These are phyloP conservation scores for Aphelenchoides bicaudatus DNA, from an alignment of 2,888 invertebrate species.

Conservation along the genomic window DNA sequence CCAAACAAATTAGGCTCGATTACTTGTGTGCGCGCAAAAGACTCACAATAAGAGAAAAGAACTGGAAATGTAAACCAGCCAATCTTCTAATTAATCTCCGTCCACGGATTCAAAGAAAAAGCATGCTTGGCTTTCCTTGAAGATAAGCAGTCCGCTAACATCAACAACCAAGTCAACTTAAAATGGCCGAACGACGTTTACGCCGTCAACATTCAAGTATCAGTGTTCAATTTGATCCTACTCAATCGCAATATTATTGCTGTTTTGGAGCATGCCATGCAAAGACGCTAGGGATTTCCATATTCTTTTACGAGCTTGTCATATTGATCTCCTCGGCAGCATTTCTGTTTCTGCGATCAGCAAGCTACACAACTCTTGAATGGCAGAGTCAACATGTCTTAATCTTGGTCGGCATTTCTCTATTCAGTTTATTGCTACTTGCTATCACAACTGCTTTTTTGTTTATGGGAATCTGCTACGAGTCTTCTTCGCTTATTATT, in stretches of 20 bases:
- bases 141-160: too few relatives aligned
- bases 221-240: conserved; percentile 3
- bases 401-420: not conserved
- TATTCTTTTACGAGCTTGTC: conserved; percentile 18
- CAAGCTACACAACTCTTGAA: conserved; percentile 18
- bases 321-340: conserved; percentile 1
- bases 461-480: conserved; percentile 20
- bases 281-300: conserved; percentile 14
- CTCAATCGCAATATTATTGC: conserved; percentile 7
- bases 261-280: conserved; percentile 21
- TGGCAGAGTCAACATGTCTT: conserved; percentile 15
- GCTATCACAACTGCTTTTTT: conserved; percentile 14
- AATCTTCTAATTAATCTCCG: too few relatives aligned
- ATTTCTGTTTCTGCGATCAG: conserved; percentile 17
- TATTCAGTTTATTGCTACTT: not conserved
- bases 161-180: too few relatives aligned
- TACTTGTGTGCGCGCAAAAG: too few relatives aligned
- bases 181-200: conserved; percentile 1
- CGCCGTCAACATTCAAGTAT: conserved; percentile 2
- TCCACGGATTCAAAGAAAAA: too few relatives aligned
- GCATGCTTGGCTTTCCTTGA: too few relatives aligned
- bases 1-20: too few relatives aligned
- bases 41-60: too few relatives aligned
- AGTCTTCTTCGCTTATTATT: conserved; percentile 8
- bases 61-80: too few relatives aligned